Conservation (phyloP, 2,113 vertebrate genomes). For the Corydoras maculifer region DNA sequence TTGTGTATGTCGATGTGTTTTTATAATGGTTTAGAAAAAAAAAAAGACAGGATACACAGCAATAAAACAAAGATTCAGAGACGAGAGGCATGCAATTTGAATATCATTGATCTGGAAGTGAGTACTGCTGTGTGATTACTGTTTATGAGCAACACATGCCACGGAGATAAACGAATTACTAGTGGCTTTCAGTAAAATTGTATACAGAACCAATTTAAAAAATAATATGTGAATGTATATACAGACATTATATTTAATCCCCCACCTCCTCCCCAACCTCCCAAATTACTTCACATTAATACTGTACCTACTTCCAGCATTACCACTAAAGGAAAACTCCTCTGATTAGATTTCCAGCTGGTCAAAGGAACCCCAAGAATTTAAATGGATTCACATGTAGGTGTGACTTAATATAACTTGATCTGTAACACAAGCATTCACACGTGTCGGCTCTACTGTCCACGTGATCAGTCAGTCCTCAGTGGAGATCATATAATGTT, state of each 20-base stretch:
- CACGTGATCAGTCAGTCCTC: not conserved
- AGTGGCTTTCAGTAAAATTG: constrained; percentile 21
- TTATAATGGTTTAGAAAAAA: no score
- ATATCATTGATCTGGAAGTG: no score
- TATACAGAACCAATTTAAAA: constrained; percentile 30
- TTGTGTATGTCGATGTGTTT: constrained; percentile 15
- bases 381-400: constrained; percentile 17
- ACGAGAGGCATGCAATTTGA: no score
- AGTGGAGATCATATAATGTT: not conserved
- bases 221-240: constrained; percentile 49
- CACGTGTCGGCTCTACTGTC: not conserved
- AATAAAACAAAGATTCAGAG: no score
- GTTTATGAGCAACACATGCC: constrained; percentile 11
- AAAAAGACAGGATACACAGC: no score
- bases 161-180: not conserved
- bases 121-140: not conserved
- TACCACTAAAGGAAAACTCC: constrained; percentile 9
- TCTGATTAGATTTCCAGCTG: constrained; percentile 27
- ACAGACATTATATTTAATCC: constrained; percentile 51
- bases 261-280: constrained; percentile 29
- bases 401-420: constrained; percentile 32
- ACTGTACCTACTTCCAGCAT: not conserved
- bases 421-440: constrained; percentile 25
- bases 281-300: constrained; percentile 7
- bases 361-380: constrained; percentile 18